These are phyloP conservation scores for Drosophila greeni DNA, from an alignment of 2,888 invertebrate species.

Conservation along the genomic window DNA sequence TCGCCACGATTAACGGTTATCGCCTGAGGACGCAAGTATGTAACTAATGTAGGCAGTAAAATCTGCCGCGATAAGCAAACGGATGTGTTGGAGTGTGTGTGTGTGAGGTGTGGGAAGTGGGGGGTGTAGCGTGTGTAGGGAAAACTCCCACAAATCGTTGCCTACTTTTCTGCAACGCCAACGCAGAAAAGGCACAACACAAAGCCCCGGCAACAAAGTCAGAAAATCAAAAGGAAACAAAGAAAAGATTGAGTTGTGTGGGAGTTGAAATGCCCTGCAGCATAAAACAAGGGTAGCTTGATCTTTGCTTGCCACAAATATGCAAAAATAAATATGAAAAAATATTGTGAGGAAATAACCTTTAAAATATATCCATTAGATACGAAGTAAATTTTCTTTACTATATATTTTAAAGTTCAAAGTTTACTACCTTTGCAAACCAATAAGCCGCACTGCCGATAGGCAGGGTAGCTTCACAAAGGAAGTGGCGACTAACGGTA, in stretches of 20 bases:
- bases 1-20: constrained; percentile 28
- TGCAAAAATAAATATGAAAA: no score
- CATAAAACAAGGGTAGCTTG: not conserved
- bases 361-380: not conserved
- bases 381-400: not conserved
- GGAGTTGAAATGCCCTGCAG: constrained; percentile 9
- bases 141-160: constrained; percentile 17
- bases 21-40: constrained; percentile 17
- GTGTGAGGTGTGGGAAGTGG: no score
- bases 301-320: not conserved
- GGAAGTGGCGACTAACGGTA: constrained; percentile 49
- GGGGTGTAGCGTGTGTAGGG: constrained; percentile 2
- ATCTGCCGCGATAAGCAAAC: constrained; percentile 29
- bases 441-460: not conserved
- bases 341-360: not conserved
- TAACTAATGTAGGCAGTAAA: constrained; percentile 21
- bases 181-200: constrained; percentile 18
- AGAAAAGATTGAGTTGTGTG: not conserved
- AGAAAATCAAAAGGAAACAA: constrained; percentile 23
- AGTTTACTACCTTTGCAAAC: not conserved
- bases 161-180: constrained; percentile 24
- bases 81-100: not conserved
- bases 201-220: constrained; percentile 1
- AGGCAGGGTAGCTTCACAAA: constrained; percentile 33
- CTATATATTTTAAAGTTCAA: not conserved